Percentiles rank a stretch among this genome's conserved stretches.
Evolutionary conservation across 2,888 invertebrate genomes (phyloP).

Genomic region (Pharmacophagus antenor): DNA sequence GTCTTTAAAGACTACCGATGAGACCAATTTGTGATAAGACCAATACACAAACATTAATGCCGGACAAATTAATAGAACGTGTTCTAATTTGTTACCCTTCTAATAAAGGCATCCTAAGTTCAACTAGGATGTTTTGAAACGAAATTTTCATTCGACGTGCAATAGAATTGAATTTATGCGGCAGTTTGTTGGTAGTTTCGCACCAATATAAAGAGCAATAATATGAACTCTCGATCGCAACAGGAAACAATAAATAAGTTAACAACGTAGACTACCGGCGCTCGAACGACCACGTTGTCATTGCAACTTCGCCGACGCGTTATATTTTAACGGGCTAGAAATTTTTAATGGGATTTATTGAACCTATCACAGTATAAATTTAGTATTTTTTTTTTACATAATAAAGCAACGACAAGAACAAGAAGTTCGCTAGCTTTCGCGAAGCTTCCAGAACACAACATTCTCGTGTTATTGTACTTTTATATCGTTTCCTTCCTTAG

Average conservation of each 20-base stretch:
- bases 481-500: no score
- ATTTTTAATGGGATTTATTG: slow-evolving; percentile 20
- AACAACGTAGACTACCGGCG: slow-evolving; percentile 25
- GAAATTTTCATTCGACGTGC: no score
- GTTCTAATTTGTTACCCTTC: slow-evolving; percentile 1
- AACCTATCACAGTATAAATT: slow-evolving; percentile 1
- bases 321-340: slow-evolving; percentile 19
- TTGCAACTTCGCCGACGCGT: slow-evolving; percentile 1
- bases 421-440: no score
- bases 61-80: slow-evolving; percentile 14
- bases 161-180: slow-evolving; percentile 5
- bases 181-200: not conserved
- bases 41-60: slow-evolving; percentile 11
- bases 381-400: not conserved
- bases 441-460: no score
- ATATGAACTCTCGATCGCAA: slow-evolving; percentile 14
- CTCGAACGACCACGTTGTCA: slow-evolving; percentile 19
- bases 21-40: slow-evolving; percentile 23
- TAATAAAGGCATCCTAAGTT: not conserved
- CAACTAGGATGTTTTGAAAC: not conserved
- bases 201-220: slow-evolving; percentile 15
- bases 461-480: no score
- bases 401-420: no score
- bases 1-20: slow-evolving; percentile 20
- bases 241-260: slow-evolving; percentile 29